A percentile compares a stretch with the other conserved stretches of the same genome.
Evolutionary conservation across 2,797 vertebrate genomes (phyloP).

Genomic region (Odontamblyopus lacepedii): DNA sequence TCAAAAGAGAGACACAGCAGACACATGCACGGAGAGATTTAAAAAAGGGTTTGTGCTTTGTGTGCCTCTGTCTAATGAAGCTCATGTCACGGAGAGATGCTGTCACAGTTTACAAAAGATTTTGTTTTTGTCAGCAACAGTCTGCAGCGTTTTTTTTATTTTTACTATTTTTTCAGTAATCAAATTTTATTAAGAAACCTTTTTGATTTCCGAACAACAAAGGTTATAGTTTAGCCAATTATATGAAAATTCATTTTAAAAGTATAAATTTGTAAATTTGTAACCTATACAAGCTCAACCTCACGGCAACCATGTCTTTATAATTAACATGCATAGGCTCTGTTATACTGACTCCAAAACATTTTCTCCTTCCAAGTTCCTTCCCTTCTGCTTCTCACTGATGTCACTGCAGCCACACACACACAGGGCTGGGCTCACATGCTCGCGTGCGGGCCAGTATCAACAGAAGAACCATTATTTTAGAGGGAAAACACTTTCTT

Average conservation of each 20-base stretch:
- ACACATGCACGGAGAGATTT: neutral
- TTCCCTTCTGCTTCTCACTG: conserved; percentile 46
- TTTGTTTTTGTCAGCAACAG: too few species aligned
- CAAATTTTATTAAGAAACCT: too few species aligned
- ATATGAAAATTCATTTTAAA: too few species aligned
- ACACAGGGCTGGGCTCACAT: conserved; percentile 14
- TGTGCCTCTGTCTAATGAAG: neutral
- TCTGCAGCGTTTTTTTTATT: too few species aligned
- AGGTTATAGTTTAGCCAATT: too few species aligned
- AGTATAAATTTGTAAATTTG: too few species aligned
- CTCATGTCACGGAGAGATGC: neutral
- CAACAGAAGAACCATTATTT: conserved; percentile 47
- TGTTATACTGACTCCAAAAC: conserved; percentile 38
- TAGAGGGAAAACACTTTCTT: conserved; percentile 47
- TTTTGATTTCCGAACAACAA: too few species aligned
- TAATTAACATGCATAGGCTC: conserved; percentile 43
- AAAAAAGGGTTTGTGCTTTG: neutral
- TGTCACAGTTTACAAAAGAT: neutral
- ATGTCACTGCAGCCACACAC: conserved; percentile 39
- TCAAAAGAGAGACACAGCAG: neutral
- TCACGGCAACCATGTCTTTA: neutral
- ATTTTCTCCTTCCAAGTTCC: conserved; percentile 43
- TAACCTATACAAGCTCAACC: too few species aligned
- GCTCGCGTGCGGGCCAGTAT: conserved; percentile 30
- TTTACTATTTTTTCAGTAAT: too few species aligned